Evolutionary conservation across 1,140 invertebrate genomes (phyloP).

Genomic region (Chironomus tepperi): DNA sequence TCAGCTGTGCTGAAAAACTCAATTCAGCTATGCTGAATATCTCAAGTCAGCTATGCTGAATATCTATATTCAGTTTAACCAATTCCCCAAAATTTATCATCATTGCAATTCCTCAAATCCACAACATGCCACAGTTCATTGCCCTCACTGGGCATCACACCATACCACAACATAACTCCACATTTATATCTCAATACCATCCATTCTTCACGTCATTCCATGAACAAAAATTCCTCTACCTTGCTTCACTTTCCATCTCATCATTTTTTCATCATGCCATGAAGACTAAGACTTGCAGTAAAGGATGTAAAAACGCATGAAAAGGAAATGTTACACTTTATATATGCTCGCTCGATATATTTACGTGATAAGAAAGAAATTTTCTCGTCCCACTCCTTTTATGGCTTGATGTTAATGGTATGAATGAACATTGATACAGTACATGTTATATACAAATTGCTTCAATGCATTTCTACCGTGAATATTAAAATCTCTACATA

Average conservation of each 20-base stretch:
- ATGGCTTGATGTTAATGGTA: background rate
- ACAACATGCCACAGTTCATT: too few species aligned
- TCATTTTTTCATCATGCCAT: constrained; percentile 17
- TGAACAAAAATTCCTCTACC: background rate
- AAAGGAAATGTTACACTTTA: background rate
- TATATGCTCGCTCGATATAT: constrained; percentile 5
- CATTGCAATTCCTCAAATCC: too few species aligned
- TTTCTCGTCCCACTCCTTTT: background rate
- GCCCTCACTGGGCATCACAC: background rate
- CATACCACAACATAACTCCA: background rate
- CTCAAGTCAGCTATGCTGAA: too few species aligned
- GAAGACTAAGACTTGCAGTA: background rate
- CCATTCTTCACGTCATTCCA: background rate
- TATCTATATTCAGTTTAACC: too few species aligned
- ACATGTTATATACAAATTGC: constrained; percentile 16
- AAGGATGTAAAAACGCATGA: constrained; percentile 9
- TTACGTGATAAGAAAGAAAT: constrained; percentile 14
- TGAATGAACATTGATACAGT: constrained; percentile 1
- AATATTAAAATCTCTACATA: too few species aligned
- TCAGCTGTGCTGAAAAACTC: too few species aligned
- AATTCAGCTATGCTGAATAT: too few species aligned
- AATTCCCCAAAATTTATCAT: too few species aligned
- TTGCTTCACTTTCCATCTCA: background rate
- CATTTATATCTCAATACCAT: background rate
- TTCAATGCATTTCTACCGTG: constrained; percentile 9